Base-by-base conservation (phyloP, 2,888 invertebrate genomes). In the Drosophila quinaria region DNA sequence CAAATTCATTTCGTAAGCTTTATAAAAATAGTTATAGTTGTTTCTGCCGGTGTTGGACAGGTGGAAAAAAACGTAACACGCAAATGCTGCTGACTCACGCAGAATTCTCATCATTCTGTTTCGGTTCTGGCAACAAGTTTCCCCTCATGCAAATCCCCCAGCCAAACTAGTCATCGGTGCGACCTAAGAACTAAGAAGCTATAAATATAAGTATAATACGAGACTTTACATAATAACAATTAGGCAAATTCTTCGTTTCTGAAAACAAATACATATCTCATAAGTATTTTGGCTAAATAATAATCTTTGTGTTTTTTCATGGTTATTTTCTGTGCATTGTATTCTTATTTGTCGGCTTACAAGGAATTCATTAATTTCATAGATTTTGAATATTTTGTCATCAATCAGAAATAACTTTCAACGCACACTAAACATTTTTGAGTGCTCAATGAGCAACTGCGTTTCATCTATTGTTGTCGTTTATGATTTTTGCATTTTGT, bases 351-450 rank as follows among this genome's bases (percentile, higher is more conserved):
- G 33, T 47, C 46, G 65, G 75, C 70, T 84, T 84, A 87, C 88
- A 84, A 78, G 86, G 86, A 83, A 85, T 88, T 83, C 89, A 89
- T 89, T 89, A 87, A 81, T 87, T 76, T 78, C 79, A 70, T 63
- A 56, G 55, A 70, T 78, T 75, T 70, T 50, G 67, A 60, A 66
- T 79, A 82, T 82, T 87, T 87, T 87, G 87, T 87, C 87, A 87
- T 89, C 82, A 85, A 89, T 87, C 87, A 89, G 89, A 87, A 87
- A 87, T 87, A 87, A 87, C 86, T 89, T 87, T 86, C 89, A 89
- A 80, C 89, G 80, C 80, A 80, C 68, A 73, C 77, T 80, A 77
- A 72, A 25, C 25, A 56, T 56, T 76, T 84, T 78, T 63, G 49
- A 29, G 70, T 67, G 75, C 73, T 85, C 82, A 81, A 61, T 83